Conservation (phyloP, 2,113 vertebrate species). For the Mus spicilegus region DNA sequence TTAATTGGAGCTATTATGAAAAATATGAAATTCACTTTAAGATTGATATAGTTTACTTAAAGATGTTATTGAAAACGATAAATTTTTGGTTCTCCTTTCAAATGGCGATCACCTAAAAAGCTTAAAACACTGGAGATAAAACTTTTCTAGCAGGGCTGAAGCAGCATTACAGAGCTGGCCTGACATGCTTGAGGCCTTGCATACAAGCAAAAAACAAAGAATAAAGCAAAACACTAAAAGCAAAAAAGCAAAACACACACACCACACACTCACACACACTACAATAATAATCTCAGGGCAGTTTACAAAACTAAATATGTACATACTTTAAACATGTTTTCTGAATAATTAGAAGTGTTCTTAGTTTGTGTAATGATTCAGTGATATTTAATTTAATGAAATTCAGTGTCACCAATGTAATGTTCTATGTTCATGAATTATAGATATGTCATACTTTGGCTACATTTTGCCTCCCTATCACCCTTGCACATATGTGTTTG, state of each 20-base stretch:
- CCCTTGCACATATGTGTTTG: not conserved
- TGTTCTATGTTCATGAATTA: not conserved
- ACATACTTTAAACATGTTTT: not conserved
- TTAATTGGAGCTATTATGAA: not conserved
- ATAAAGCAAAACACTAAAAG: not conserved
- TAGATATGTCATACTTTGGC: not conserved
- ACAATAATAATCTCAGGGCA: not conserved
- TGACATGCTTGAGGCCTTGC: not conserved
- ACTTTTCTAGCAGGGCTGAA: not conserved
- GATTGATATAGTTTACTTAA: not conserved
- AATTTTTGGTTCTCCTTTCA: not conserved
- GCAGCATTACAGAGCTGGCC: too few species aligned
- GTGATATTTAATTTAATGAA: not conserved
- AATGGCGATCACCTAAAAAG: too few species aligned
- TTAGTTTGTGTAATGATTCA: not conserved
- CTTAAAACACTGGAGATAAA: not conserved
- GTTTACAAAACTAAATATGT: conserved; percentile 29
- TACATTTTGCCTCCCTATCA: too few species aligned
- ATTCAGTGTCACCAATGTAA: not conserved
- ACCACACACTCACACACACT: not conserved
- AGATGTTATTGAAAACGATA: not conserved
- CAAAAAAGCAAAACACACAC: not conserved
- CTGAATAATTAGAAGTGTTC: not conserved
- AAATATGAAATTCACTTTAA: conserved; percentile 16
- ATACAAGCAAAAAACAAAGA: not conserved